Conservation (phyloP, 2,113 vertebrate species). For the Zosterops lateralis region DNA sequence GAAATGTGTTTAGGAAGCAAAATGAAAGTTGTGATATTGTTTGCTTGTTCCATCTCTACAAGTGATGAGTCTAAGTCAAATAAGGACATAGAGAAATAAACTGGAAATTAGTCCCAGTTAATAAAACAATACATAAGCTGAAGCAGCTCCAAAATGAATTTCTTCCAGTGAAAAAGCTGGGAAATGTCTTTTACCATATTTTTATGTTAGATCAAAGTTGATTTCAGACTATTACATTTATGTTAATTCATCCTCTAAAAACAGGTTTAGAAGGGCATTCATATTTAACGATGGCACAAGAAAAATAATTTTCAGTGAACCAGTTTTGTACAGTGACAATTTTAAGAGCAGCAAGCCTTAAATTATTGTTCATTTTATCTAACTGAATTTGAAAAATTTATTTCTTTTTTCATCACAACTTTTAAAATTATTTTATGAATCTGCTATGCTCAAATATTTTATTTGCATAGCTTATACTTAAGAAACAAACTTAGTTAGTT, state of each 20-base stretch:
- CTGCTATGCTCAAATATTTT: background rate
- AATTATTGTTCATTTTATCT: background rate
- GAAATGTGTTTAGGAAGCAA: background rate
- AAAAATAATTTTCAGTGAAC: background rate
- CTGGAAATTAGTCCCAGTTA: background rate
- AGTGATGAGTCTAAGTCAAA: background rate
- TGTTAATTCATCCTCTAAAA: background rate
- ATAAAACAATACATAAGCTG: conserved; percentile 14
- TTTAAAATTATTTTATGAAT: background rate
- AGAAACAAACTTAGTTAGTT: background rate
- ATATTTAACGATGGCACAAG: background rate
- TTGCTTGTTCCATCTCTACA: background rate
- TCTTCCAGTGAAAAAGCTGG: background rate
- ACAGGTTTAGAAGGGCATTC: background rate
- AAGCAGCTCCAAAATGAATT: conserved; percentile 9
- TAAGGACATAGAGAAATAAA: conserved; percentile 14
- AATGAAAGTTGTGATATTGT: background rate
- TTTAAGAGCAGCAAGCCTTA: background rate
- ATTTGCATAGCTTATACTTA: background rate
- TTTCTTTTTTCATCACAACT: background rate
- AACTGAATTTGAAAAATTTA: background rate
- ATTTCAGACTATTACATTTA: background rate
- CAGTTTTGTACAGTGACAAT: background rate
- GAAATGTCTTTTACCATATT: conserved; percentile 13
- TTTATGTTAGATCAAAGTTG: background rate